Percentiles rank a stretch among this genome's conserved stretches.
Conservation (phyloP, 2,888 invertebrate species). For the Apamea monoglypha region DNA sequence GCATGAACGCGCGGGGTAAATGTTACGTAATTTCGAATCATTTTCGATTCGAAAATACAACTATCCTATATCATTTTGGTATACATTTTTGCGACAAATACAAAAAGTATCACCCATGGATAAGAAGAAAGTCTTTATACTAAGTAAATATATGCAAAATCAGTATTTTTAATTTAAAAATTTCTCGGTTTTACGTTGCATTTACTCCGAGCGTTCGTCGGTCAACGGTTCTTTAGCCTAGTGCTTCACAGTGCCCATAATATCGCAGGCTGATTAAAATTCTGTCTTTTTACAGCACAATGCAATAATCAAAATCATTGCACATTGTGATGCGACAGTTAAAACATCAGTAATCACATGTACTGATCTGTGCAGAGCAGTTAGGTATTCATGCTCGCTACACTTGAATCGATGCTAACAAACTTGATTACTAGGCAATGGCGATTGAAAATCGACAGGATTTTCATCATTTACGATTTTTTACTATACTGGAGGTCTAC, state of each 20-base stretch:
- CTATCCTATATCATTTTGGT: not conserved
- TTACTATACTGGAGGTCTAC: not conserved
- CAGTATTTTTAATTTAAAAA: not conserved
- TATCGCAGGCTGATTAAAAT: too few species aligned
- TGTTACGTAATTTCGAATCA: not conserved
- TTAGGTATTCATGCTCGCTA: constrained; percentile 72
- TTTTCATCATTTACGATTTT: not conserved
- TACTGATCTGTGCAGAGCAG: constrained; percentile 68
- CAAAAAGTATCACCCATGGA: not conserved
- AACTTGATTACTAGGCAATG: constrained; percentile 65
- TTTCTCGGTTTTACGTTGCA: not conserved
- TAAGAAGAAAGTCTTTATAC: too few species aligned
- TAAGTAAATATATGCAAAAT: not conserved
- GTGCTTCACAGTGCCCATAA: not conserved
- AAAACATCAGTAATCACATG: constrained; percentile 61
- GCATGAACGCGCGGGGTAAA: not conserved
- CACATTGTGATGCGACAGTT: constrained; percentile 45
- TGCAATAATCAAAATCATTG: constrained; percentile 46
- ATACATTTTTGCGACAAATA: not conserved
- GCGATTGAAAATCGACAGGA: constrained; percentile 45
- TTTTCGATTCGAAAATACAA: not conserved
- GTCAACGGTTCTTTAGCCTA: not conserved
- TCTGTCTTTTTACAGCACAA: constrained; percentile 31
- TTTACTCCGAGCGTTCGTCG: not conserved
- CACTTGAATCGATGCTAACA: constrained; percentile 76